These are phyloP conservation scores for Varecia variegata DNA, from an alignment of 2,797 vertebrate species.

Conservation along the genomic window DNA sequence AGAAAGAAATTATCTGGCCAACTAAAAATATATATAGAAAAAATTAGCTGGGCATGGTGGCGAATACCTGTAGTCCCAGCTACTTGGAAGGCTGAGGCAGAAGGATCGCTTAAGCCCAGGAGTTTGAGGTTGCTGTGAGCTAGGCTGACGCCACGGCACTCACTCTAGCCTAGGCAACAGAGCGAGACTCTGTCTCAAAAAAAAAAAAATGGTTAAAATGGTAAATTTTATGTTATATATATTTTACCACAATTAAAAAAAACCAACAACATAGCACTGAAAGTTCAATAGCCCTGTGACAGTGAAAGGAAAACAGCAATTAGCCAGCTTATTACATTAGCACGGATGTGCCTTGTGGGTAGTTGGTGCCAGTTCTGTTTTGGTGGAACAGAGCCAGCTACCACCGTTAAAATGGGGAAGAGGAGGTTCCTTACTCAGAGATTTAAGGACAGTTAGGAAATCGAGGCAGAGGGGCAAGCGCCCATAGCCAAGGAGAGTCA, in stretches of 20 bases:
- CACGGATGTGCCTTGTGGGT: not conserved
- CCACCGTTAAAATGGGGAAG: not conserved
- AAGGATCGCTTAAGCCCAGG: too few species aligned
- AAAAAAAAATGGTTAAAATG: not conserved
- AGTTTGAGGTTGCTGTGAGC: too few species aligned
- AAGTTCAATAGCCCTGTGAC: conserved; percentile 22
- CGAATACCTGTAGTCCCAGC: too few species aligned
- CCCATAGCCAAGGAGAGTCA: not conserved
- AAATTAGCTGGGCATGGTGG: too few species aligned
- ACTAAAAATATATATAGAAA: too few species aligned
- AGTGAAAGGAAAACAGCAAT: not conserved
- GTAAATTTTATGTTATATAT: not conserved
- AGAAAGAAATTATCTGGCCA: too few species aligned
- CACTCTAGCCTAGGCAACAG: too few species aligned
- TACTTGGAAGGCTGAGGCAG: too few species aligned
- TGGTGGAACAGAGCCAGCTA: not conserved
- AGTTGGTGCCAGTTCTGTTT: not conserved
- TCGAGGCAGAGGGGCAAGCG: not conserved
- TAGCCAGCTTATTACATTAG: not conserved
- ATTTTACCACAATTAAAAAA: not conserved
- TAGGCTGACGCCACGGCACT: too few species aligned
- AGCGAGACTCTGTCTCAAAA: too few species aligned
- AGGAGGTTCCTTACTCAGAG: not conserved
- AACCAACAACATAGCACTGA: not conserved
- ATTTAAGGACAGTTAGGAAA: conserved; percentile 27